Evolutionary conservation across 2,888 invertebrate species (phyloP), one percentile per base, ranked within the genome.

Genomic region (Horisme vitalbata): DNA sequence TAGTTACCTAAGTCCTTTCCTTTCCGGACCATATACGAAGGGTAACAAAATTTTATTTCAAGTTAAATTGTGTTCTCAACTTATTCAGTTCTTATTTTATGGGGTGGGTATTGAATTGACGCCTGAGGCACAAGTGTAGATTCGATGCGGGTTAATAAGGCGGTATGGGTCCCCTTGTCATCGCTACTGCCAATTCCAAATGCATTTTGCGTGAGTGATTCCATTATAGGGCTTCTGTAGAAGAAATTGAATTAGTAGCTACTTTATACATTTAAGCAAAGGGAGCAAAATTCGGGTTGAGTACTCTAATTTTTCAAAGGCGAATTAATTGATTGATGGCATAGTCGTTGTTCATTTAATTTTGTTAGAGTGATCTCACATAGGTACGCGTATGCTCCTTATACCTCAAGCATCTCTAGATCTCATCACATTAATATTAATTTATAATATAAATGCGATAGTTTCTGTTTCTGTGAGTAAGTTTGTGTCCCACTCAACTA

Each of bases 31-130:
- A 79, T 86, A 82, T 83, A 82, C 77, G 75, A 68, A 70, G 82
- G 85, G 80, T 79, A 80, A 71, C 79, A 78, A 82, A 84, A 85
- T 85, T 86, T 86, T 86, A 86, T 87, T 87, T 83, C 78, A 79
- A 85, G 79, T 87, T 83, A 86, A 87, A 88, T 87, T 83, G 84
- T 83, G 80, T 84, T 86, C 71, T 69, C 77, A 71, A 78, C 75
- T 79, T 77, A 74, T 75, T 72, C 76, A 77, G 75, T 79, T 80
- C 74, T 83, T 80, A 82, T 80, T 81, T 79, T 78, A 80, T 70
- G 70, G 76, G 79, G 75, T 68, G 71, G 61, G 68, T 73, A 72
- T 75, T 63, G 76, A 70, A 72, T 75, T 63, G 76, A 70, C 68
- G 81, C 79, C 73, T 60, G 50, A 52, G 74, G 76, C 71, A 65